phyloP scores from a whole-genome alignment of 1,140 invertebrate species.

The Thaumetopoea pityocampa region DNA sequence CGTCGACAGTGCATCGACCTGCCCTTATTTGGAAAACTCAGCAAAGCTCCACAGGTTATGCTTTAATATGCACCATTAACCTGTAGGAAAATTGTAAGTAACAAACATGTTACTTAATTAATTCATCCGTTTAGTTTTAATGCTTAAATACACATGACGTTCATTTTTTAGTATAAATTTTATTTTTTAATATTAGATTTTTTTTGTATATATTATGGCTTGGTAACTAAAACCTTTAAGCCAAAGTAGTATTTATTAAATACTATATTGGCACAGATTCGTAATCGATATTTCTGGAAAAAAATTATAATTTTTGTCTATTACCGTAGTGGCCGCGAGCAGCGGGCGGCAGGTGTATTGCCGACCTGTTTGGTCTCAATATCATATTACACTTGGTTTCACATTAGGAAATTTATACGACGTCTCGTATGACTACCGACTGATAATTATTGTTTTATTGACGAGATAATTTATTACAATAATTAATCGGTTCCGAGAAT shows the following conservation, averaged over 20 bases:
- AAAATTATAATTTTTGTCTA: constrained; percentile 54
- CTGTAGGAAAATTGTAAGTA: too few relatives aligned
- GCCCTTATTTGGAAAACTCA: constrained; percentile 68
- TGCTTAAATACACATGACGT: too few relatives aligned
- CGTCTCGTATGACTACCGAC: constrained; percentile 65
- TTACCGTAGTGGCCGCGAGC: constrained; percentile 57
- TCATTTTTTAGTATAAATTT: background rate
- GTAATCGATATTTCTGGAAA: constrained; percentile 38
- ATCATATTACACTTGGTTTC: constrained; percentile 69
- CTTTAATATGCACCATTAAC: constrained; percentile 4
- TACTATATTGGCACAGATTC: background rate
- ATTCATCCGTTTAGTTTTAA: too few relatives aligned
- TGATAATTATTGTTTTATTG: constrained; percentile 72
- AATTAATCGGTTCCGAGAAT: constrained; percentile 68
- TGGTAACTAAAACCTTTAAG: too few relatives aligned
- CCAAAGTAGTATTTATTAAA: too few relatives aligned
- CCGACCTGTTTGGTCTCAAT: constrained; percentile 56
- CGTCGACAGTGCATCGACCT: constrained; percentile 58
- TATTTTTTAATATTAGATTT: background rate
- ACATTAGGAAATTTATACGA: constrained; percentile 73
- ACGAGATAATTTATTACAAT: constrained; percentile 69
- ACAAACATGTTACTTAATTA: too few relatives aligned
- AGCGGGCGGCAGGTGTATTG: constrained; percentile 54
- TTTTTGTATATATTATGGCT: too few relatives aligned
- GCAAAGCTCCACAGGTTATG: constrained; percentile 42